A percentile compares a stretch with the other conserved stretches of the same genome.
These are phyloP conservation scores for Aphelenchoides fujianensis DNA, from an alignment of 1,140 invertebrate species.

Conservation along the genomic window DNA sequence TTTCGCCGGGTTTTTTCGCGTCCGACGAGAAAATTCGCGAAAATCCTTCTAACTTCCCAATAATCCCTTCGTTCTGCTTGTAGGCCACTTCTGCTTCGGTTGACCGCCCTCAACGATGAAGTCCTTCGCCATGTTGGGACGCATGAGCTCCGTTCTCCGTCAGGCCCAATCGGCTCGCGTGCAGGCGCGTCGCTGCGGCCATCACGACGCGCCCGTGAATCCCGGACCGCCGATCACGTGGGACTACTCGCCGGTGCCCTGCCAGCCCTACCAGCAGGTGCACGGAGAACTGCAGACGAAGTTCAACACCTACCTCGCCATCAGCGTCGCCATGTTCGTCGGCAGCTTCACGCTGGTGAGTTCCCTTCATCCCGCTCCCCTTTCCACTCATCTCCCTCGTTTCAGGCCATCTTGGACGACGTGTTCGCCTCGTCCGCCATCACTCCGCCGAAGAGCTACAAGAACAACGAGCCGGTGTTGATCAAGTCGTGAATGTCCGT, in stretches of 20 bases:
- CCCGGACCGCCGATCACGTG: constrained; percentile 19
- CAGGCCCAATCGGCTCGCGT: constrained; percentile 4
- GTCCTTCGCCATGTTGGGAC: neutral
- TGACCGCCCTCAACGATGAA: neutral
- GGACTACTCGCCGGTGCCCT: constrained; percentile 10
- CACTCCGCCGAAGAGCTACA: constrained; percentile 5
- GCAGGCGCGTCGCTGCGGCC: constrained; percentile 7
- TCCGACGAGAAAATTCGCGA: too few relatives aligned
- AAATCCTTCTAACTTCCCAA: too few relatives aligned
- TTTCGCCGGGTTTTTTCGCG: too few relatives aligned
- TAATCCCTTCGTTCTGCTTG: too few relatives aligned
- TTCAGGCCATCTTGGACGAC: constrained; percentile 17
- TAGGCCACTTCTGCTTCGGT: constrained; percentile 6
- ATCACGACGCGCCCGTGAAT: neutral
- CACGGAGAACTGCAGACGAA: constrained; percentile 9
- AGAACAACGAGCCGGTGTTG: constrained; percentile 6
- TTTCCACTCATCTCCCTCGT: neutral
- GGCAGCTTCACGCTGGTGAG: constrained; percentile 4
- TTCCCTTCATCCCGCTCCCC: neutral
- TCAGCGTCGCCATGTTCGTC: neutral
- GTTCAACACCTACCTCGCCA: constrained; percentile 19
- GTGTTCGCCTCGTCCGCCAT: constrained; percentile 9
- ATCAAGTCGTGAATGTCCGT: constrained; percentile 1
- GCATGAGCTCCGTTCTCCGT: neutral
- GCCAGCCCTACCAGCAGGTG: constrained; percentile 1